Base-by-base conservation (phyloP, 2,797 vertebrate genomes). In the Liparis tanakae region DNA sequence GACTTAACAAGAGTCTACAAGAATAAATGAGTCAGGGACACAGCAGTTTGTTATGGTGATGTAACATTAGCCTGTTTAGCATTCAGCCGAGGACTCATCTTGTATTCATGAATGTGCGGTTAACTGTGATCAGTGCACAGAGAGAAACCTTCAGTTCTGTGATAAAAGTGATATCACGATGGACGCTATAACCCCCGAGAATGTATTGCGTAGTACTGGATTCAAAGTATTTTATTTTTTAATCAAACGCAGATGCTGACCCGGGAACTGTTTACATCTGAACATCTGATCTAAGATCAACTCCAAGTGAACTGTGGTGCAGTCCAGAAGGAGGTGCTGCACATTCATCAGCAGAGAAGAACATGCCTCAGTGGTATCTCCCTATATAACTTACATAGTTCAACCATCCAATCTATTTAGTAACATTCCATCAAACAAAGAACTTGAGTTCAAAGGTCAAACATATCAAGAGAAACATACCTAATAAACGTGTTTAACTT, bases 21-120 rank as follows among this genome's bases (percentile, higher is more conserved):
- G 57, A 20, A 59, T 37, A 56, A 20, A 67, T 55, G 15, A 43
- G 51, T 55, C 36, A 7, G 9, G 53, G 36, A 66, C 62, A 39
- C 51, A 15, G 51, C 30, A 37, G 63, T 41, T 34, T 56, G 30
- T 58, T 57, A 57, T 68, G 9, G n/a, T 59, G 67, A 59, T 59
- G 67, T 20, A 39, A 64, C 51, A 2, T 56, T 61, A 15, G 60
- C 12, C 41, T 54, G 69, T 44, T 71, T 6, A 54, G 10, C 48
- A 34, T 54, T 54, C 69, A 54, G 37, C 25, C 8, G 59, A 22
- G 25, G 17, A 53, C 50, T 10, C 50, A 51, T 22, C 50, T 5
- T 15, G 62, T 10, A 55, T 56, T 62, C 39, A 55, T 25, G 50
- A 50, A 8, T 62, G 59, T 10, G 18, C 1, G 46, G 39, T 15